phyloP scores from a whole-genome alignment of 2,888 invertebrate genomes.

The Conus canariensis region DNA sequence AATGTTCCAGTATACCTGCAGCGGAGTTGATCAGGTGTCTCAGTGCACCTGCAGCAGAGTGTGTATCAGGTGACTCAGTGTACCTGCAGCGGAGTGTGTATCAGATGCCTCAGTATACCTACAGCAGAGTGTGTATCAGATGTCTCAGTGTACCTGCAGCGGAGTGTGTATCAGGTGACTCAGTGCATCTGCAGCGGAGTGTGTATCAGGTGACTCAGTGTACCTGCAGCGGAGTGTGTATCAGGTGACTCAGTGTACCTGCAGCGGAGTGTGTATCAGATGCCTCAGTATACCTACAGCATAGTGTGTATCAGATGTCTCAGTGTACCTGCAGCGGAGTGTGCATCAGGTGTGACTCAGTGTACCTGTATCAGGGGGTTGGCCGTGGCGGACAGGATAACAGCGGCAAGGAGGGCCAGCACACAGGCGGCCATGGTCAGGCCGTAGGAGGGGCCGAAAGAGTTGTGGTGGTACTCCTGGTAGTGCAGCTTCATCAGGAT shows the following conservation, averaged over 20 bases:
- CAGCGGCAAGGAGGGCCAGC: conserved; percentile 21
- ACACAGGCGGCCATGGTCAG: background rate
- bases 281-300: background rate
- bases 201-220: no score
- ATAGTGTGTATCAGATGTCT: background rate
- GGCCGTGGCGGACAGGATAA: background rate
- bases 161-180: no score
- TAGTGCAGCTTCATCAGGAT: conserved; percentile 39
- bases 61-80: background rate
- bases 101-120: no score
- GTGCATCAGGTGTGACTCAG: background rate
- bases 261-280: background rate
- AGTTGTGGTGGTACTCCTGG: background rate
- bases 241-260: background rate
- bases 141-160: no score
- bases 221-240: no score
- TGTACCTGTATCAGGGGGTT: background rate
- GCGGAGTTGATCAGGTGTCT: background rate
- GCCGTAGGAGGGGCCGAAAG: conserved; percentile 18
- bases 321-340: background rate
- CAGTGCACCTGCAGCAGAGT: background rate
- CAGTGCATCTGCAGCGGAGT: no score
- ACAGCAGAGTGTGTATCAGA: no score
- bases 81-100: no score
- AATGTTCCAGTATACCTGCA: background rate